phyloP scores from a whole-genome alignment of 2,797 vertebrate genomes.

The Xerus rutilus region DNA sequence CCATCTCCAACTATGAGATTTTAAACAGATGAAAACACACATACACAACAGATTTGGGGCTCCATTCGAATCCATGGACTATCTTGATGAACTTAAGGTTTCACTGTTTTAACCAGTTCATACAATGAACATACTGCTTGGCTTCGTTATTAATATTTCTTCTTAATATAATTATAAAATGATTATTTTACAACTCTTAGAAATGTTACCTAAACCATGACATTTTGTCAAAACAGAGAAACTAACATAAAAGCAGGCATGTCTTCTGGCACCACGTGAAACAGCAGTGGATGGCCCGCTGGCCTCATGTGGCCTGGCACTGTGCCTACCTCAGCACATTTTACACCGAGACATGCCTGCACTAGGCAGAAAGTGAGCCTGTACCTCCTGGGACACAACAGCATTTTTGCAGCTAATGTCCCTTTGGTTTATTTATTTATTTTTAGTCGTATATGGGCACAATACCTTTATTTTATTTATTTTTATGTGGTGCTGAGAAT shows the following conservation, averaged over 20 bases:
- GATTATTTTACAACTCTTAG: conserved; percentile 52
- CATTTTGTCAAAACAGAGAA: conserved; percentile 50
- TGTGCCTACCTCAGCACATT: not conserved
- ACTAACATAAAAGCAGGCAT: not conserved
- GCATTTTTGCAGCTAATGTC: not conserved
- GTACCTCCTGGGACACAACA: not conserved
- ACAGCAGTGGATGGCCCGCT: not conserved
- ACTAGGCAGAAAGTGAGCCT: fast-evolving
- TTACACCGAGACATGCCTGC: not conserved
- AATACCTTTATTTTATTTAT: no score
- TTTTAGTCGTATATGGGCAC: no score
- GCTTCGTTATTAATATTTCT: conserved; percentile 43
- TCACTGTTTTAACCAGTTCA: not conserved
- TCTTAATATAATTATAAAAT: conserved; percentile 41
- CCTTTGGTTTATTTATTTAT: not conserved
- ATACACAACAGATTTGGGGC: not conserved
- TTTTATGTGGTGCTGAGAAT: no score
- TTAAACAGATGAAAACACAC: not conserved
- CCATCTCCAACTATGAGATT: not conserved
- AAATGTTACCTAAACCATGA: conserved; percentile 24
- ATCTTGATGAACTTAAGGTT: not conserved
- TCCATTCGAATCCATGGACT: not conserved
- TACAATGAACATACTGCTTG: not conserved
- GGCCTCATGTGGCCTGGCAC: fast-evolving
- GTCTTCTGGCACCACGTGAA: not conserved